Evolutionary conservation across 2,113 vertebrate species (phyloP).

Genomic region (Ameiurus melas): DNA sequence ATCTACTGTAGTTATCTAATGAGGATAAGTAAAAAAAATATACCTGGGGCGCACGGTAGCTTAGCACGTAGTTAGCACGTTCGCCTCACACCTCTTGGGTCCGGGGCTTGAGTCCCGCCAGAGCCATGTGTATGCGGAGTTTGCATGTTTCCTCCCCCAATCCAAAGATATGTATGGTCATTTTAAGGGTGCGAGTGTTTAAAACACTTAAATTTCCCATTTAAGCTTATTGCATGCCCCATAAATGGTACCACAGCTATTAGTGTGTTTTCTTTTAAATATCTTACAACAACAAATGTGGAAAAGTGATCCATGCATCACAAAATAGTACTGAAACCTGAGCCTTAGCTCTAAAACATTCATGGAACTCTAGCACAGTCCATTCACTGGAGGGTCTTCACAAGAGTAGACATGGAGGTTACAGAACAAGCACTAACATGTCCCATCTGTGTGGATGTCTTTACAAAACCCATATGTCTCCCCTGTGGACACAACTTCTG

Average conservation of each 20-base stretch:
- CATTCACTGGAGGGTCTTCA: slow-evolving; percentile 31
- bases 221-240: not conserved
- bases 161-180: no score
- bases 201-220: not conserved
- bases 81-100: no score
- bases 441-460: slow-evolving; percentile 70
- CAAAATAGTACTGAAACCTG: slow-evolving; percentile 43
- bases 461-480: slow-evolving; percentile 66
- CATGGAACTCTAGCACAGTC: slow-evolving; percentile 40
- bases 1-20: no score
- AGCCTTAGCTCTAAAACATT: slow-evolving; percentile 49
- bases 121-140: no score
- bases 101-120: no score
- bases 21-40: no score
- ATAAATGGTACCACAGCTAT: not conserved
- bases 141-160: no score
- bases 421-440: slow-evolving; percentile 63
- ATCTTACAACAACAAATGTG: not conserved
- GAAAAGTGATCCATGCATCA: slow-evolving; percentile 44
- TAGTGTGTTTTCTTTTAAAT: not conserved
- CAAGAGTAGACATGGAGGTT: slow-evolving; percentile 55
- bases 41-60: no score
- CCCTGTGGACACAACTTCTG: slow-evolving; percentile 73
- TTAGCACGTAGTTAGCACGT: no score
- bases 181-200: not conserved